Base-by-base conservation (phyloP, 2,797 vertebrate genomes). In the Sebastolobus altivelis region DNA sequence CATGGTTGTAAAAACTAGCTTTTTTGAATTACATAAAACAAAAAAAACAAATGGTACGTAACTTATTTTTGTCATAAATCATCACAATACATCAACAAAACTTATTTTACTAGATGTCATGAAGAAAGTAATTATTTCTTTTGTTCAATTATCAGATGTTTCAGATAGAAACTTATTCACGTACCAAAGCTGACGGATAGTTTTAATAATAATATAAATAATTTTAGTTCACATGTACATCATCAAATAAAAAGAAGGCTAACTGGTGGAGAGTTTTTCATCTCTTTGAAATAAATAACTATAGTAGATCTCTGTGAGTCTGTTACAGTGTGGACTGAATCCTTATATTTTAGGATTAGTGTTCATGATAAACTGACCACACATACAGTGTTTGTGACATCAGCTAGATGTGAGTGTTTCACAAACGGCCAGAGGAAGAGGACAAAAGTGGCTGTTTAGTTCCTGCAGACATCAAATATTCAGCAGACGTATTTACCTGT, bases 381-480 rank as follows among this genome's bases (percentile, higher is more conserved):
- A 70, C 31, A 22, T 27, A 38, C 8, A 60, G 1, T 9, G 54
- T 72, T 73, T 16, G 20, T 81, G 59, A 75, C 62, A n/a, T 5
- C 22, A 60, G 37, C 20, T 29, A 62, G 13, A 75, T 58, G 58
- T 72, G 54, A 59, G 52, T 49, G 37, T 77, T 80, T 76, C 62
- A 37, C 20, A 29, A 58, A 56, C 31, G 72, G 65, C 55, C 43
- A 76, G 62, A 55, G 67, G 37, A 80, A 81, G 37, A n/a, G 27
- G 27, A 86, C 65, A 81, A 84, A 90, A 74, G 66, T 72, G 58
- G 2, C 63, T 77, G 75, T 75, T 84, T 38, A 65, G 60, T 85
- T 69, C 68, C 74, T 87, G 54, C 65, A 59, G 58, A 81, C 60
- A 90, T 91, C 66, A 83, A 88, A 90, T 89, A 88, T 93, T 87